Conservation (phyloP, 2,888 invertebrate genomes). For the Drosophila suboccidentalis region DNA sequence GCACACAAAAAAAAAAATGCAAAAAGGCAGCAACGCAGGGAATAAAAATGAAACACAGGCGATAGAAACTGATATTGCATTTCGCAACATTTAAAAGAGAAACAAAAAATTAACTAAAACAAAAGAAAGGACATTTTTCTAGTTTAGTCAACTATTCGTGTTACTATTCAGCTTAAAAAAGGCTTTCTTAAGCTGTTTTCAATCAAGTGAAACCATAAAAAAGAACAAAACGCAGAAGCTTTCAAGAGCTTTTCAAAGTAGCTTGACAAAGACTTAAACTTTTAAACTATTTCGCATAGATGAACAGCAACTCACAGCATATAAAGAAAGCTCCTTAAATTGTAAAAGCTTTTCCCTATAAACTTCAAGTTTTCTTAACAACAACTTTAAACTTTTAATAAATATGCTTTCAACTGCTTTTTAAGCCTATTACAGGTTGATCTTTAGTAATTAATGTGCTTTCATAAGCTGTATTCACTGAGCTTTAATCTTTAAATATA, state of each 20-base stretch:
- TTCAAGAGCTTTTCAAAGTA: neutral
- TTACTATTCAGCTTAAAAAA: neutral
- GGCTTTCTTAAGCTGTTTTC: neutral
- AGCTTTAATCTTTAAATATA: too few species aligned
- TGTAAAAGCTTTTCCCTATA: too few species aligned
- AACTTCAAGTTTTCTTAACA: too few species aligned
- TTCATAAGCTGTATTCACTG: too few species aligned
- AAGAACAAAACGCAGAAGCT: too few species aligned
- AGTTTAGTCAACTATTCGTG: neutral
- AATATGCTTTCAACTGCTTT: too few species aligned
- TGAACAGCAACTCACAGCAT: too few species aligned
- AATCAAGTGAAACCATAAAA: neutral
- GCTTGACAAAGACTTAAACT: neutral
- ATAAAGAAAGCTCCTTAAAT: neutral
- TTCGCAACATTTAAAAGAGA: neutral
- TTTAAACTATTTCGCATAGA: too few species aligned
- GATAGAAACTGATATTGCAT: neutral
- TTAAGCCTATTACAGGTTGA: too few species aligned
- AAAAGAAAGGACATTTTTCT: neutral
- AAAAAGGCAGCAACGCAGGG: neutral
- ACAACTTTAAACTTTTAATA: too few species aligned
- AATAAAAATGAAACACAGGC: neutral
- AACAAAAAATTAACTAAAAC: too few species aligned
- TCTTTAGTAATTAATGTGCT: too few species aligned
- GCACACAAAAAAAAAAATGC: neutral